These are phyloP conservation scores for Scolopax bukidnonensis DNA, from an alignment of 2,797 vertebrate genomes.

Conservation along the genomic window DNA sequence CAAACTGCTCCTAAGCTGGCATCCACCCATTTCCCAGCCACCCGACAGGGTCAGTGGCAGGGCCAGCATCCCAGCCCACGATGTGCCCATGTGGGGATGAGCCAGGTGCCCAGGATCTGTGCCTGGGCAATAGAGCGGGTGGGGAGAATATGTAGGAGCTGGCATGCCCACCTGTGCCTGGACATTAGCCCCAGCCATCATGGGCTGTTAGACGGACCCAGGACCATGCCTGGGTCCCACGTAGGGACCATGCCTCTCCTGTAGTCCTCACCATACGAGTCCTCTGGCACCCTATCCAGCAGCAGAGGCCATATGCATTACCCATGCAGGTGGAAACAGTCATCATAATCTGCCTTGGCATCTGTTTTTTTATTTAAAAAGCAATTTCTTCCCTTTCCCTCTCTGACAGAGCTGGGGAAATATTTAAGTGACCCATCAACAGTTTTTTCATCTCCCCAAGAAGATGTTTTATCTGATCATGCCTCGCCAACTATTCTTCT, in stretches of 20 bases:
- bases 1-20: not conserved
- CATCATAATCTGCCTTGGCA: slow-evolving; percentile 54
- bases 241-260: not conserved
- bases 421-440: slow-evolving; percentile 69
- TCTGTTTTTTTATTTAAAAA: slow-evolving; percentile 12
- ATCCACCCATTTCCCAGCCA: not conserved
- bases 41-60: not conserved
- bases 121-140: not conserved
- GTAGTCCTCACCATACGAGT: not conserved
- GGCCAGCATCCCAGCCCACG: not conserved
- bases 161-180: rapidly evolving
- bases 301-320: not conserved
- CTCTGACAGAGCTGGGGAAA: slow-evolving; percentile 50
- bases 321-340: slow-evolving; percentile 51
- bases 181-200: not conserved
- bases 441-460: slow-evolving; percentile 20
- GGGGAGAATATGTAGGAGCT: not conserved
- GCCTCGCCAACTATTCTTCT: not conserved
- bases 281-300: not conserved
- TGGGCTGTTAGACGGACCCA: not conserved
- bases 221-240: not conserved
- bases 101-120: not conserved
- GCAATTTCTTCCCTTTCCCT: slow-evolving; percentile 67
- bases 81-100: not conserved
- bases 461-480: slow-evolving; percentile 58